These are phyloP conservation scores for Aspidiotus destructor DNA, from an alignment of 2,888 invertebrate genomes.

Conservation along the genomic window DNA sequence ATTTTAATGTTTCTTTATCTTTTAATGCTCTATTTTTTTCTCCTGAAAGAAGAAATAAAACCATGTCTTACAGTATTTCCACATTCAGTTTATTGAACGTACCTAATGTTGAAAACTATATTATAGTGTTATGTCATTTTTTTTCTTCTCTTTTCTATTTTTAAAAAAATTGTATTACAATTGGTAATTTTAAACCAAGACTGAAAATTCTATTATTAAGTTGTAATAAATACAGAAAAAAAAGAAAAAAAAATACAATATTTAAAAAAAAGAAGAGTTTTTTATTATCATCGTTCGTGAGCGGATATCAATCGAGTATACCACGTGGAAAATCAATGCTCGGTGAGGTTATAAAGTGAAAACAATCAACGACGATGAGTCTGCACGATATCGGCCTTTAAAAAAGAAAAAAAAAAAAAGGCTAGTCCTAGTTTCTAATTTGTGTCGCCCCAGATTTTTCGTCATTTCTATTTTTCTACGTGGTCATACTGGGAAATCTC, in stretches of 20 bases:
- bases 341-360: too few species aligned
- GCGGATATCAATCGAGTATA: too few species aligned
- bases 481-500: too few species aligned
- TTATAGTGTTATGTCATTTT: slow-evolving; percentile 23
- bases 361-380: too few species aligned
- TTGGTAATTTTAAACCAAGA: slow-evolving; percentile 33
- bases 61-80: slow-evolving; percentile 13
- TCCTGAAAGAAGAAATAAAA: slow-evolving; percentile 6
- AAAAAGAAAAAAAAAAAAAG: too few species aligned
- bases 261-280: background rate
- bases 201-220: slow-evolving; percentile 29
- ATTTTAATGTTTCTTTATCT: slow-evolving; percentile 13
- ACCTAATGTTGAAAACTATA: background rate
- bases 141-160: background rate
- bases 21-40: background rate
- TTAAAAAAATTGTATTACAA: slow-evolving; percentile 19
- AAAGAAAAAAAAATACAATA: background rate
- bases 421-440: too few species aligned
- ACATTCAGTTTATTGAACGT: slow-evolving; percentile 14
- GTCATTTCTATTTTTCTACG: too few species aligned
- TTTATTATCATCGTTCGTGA: too few species aligned
- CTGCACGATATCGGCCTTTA: too few species aligned
- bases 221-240: slow-evolving; percentile 7
- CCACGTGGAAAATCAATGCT: too few species aligned
- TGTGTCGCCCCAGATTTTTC: too few species aligned